phyloP scores from a whole-genome alignment of 2,797 vertebrate genomes.

The Potorous gilbertii region DNA sequence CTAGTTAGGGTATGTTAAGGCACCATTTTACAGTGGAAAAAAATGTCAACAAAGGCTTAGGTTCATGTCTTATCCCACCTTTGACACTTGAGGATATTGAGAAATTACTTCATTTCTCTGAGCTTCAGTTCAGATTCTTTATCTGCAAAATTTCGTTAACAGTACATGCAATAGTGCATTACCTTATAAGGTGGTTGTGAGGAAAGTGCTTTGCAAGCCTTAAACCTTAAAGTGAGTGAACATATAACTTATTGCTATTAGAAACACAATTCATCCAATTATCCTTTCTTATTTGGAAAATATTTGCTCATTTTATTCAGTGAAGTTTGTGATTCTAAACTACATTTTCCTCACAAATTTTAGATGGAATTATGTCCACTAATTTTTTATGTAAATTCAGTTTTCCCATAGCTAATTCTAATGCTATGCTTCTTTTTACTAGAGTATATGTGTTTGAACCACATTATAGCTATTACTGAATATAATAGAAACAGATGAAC shows the following conservation, averaged over 20 bases:
- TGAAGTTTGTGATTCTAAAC: slow-evolving; percentile 47
- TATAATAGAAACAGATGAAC: slow-evolving; percentile 32
- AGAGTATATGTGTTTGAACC: slow-evolving; percentile 40
- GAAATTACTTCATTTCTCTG: background rate
- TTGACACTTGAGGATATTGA: background rate
- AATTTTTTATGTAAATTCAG: slow-evolving; percentile 21
- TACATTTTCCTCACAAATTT: background rate
- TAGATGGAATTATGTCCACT: slow-evolving; percentile 19
- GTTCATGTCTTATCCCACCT: background rate
- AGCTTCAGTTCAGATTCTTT: background rate
- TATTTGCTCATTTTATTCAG: background rate
- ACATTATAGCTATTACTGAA: background rate
- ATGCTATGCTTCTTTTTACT: slow-evolving; percentile 54
- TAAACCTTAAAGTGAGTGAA: background rate
- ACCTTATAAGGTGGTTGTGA: background rate
- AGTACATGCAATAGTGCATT: background rate
- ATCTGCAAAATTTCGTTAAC: background rate
- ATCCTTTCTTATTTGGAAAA: background rate
- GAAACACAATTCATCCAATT: background rate
- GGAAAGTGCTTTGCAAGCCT: background rate
- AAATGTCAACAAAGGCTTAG: background rate
- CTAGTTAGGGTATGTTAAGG: slow-evolving; percentile 48
- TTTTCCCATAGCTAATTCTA: slow-evolving; percentile 42
- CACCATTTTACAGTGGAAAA: background rate
- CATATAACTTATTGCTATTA: background rate